Conservation (phyloP, 2,113 vertebrate species). For the Eurypyga helias region DNA sequence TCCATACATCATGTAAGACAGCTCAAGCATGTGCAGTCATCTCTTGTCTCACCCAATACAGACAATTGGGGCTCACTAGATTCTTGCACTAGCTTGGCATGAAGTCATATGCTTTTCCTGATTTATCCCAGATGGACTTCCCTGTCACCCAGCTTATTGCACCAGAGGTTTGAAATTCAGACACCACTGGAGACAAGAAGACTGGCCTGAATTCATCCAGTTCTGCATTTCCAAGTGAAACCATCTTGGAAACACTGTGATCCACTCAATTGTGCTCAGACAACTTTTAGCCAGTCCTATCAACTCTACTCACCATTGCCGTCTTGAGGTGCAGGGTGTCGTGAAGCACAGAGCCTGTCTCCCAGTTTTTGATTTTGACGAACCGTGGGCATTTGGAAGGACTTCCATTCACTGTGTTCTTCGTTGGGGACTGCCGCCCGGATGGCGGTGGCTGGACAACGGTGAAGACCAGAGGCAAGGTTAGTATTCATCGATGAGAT, state of each 20-base stretch:
- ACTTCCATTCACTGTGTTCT: conserved; percentile 83
- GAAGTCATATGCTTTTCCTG: background rate
- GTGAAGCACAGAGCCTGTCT: conserved; percentile 83
- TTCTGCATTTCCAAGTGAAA: background rate
- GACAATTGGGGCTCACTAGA: background rate
- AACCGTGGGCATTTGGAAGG: conserved; percentile 95
- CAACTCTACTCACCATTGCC: conserved; percentile 80
- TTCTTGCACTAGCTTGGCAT: background rate
- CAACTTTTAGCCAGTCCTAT: background rate
- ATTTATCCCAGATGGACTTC: background rate
- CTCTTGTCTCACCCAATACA: rapidly evolving
- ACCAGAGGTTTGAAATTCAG: background rate
- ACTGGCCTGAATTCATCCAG: background rate
- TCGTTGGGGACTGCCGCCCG: conserved; percentile 82
- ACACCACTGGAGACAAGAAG: background rate
- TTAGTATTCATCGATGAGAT: rapidly evolving
- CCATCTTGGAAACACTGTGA: background rate
- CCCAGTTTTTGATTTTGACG: conserved; percentile 96
- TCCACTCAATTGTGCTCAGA: rapidly evolving
- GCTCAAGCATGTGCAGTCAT: background rate
- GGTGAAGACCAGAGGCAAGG: background rate
- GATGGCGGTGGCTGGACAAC: conserved; percentile 70
- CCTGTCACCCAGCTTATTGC: background rate
- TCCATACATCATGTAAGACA: background rate
- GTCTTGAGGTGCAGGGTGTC: conserved; percentile 90